Evolutionary conservation across 2,888 invertebrate genomes (phyloP).

Genomic region (Plebejus melissa): DNA sequence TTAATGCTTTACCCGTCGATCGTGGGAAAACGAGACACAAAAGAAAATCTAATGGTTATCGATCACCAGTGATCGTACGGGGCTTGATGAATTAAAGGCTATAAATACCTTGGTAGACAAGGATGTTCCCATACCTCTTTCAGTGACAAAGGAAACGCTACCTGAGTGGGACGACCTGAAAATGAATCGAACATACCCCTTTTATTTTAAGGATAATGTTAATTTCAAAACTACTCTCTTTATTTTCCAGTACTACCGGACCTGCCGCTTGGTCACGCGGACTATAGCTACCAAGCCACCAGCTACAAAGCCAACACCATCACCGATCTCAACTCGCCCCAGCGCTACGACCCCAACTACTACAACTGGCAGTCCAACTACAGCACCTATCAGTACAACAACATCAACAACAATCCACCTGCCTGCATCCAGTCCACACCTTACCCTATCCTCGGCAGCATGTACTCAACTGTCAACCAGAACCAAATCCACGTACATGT

Average conservation of each 20-base stretch:
- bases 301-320: constrained; percentile 62
- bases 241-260: constrained; percentile 74
- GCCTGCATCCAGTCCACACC: constrained; percentile 74
- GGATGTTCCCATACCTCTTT: too few species aligned
- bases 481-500: constrained; percentile 91
- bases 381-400: constrained; percentile 82
- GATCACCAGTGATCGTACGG: too few species aligned
- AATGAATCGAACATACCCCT: too few species aligned
- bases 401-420: constrained; percentile 77
- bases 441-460: constrained; percentile 83
- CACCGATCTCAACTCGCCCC: constrained; percentile 68
- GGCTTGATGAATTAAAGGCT: too few species aligned
- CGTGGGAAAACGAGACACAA: too few species aligned
- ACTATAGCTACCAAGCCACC: constrained; percentile 65
- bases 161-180: too few species aligned
- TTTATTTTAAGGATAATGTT: too few species aligned
- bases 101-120: too few species aligned
- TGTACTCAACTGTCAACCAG: constrained; percentile 91
- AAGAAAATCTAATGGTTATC: too few species aligned
- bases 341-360: constrained; percentile 77
- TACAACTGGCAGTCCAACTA: constrained; percentile 78
- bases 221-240: too few species aligned
- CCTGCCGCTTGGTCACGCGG: constrained; percentile 66
- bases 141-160: too few species aligned
- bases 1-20: too few species aligned